Base-by-base conservation (phyloP, 1,140 invertebrate genomes). In the Wiebesia pumilae region DNA sequence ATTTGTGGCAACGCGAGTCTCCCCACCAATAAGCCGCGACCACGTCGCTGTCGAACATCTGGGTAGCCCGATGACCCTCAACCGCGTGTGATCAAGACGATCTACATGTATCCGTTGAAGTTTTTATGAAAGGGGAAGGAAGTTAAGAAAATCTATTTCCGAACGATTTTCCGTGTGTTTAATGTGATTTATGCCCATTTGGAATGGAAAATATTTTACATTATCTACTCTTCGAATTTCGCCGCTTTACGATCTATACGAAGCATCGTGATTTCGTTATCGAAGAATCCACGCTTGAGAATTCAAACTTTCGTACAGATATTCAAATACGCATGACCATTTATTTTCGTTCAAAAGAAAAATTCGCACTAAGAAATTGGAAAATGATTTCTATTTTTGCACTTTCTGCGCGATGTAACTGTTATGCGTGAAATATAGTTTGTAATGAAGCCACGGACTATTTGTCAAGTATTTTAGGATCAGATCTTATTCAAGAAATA, bases 1-100 rank as follows among this genome's bases (percentile, higher is more conserved):
- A 86, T 82, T 82, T 30, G 54, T 78, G 85, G 81, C 58, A 51
- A 62, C 33, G 77, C 47, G 79, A 21, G 1, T 30, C 27, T 69
- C 80, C 43, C 85, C 62, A 35, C 69, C 9, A 40, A 24, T 3
- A 35, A 58, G 0, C 16, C 81, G 0, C 40, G 62, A 21, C n/a
- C 71, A 27, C 69, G 51, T 35, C 33, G 30, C 30, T 54, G 30
- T 65, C 73, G 33, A 83, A 87, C 73, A 83, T 87, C 85, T 83
- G 73, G 43, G 10, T 65, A 69, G 43, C 81, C 80, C 73, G 54
- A 77, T 83, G 71, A 87, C 75, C 75, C 40, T 79, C 81, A 30
- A 86, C 40, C 79, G 51, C 43, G 27, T 9, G 33, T 12, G 62
- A 54, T 80, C 47, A 80, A 81, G 77, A 85, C 78, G 67, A 81